Evolutionary conservation across 2,797 vertebrate species (phyloP).

Genomic region (Sebastes itinus): DNA sequence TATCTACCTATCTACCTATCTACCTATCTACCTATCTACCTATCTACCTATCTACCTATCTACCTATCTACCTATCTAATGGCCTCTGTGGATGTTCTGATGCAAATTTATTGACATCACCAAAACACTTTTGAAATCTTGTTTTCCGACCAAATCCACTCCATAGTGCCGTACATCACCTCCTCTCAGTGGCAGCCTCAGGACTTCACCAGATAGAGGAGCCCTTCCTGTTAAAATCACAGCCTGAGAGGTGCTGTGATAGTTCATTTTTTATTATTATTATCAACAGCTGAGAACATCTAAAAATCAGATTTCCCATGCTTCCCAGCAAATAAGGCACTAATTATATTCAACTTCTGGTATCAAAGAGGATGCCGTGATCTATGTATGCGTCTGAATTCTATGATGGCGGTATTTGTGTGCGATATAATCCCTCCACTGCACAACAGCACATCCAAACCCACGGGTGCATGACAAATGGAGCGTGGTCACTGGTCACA

Average conservation of each 20-base stretch:
- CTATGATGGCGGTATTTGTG: background rate
- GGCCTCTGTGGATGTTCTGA: background rate
- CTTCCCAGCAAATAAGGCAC: background rate
- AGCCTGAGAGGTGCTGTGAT: background rate
- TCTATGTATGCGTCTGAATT: background rate
- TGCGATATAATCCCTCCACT: background rate
- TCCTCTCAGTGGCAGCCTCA: background rate
- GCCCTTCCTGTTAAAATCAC: background rate
- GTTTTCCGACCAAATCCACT: constrained; percentile 27
- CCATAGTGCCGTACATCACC: background rate
- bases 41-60: too few relatives aligned
- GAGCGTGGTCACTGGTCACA: constrained; percentile 61
- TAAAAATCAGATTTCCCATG: background rate
- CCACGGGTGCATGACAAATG: constrained; percentile 49
- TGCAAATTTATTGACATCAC: constrained; percentile 1
- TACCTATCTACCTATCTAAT: too few relatives aligned
- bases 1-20: too few relatives aligned
- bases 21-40: too few relatives aligned
- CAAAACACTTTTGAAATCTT: constrained; percentile 16
- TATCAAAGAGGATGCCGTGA: background rate
- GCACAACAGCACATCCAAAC: constrained; percentile 9
- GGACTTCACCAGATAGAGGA: background rate
- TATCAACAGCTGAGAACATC: background rate
- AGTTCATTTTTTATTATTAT: background rate
- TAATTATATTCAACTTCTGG: background rate